Evolutionary conservation across 2,888 invertebrate genomes (phyloP).

Genomic region (Rotaria sp.): DNA sequence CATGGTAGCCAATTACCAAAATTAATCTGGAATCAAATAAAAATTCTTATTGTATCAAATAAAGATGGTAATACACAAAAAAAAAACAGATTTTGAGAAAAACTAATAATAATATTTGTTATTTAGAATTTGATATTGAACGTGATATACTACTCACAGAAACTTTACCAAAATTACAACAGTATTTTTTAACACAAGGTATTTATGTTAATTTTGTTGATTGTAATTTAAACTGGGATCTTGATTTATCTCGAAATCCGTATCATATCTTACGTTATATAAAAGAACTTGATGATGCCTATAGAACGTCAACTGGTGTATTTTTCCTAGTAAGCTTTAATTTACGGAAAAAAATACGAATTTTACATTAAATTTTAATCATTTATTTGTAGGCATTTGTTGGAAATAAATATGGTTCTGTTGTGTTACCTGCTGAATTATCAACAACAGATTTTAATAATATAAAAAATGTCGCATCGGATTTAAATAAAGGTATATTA

Average conservation of each 20-base stretch:
- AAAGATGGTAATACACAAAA: not conserved
- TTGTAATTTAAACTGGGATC: slow-evolving; percentile 39
- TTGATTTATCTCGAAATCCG: slow-evolving; percentile 40
- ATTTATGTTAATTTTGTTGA: slow-evolving; percentile 41
- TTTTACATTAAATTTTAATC: not conserved
- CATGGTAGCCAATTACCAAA: not conserved
- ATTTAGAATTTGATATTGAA: slow-evolving; percentile 41
- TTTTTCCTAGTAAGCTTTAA: slow-evolving; percentile 38
- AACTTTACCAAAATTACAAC: slow-evolving; percentile 40
- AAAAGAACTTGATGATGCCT: slow-evolving; percentile 40
- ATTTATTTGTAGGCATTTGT: slow-evolving; percentile 27
- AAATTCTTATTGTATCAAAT: not conserved
- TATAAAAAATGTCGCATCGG: slow-evolving; percentile 33
- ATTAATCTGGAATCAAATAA: not conserved
- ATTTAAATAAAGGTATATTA: slow-evolving; percentile 30
- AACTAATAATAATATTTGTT: too few species aligned
- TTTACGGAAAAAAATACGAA: not conserved
- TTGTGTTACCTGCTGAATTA: slow-evolving; percentile 40
- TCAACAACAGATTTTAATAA: slow-evolving; percentile 39
- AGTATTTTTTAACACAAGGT: slow-evolving; percentile 41
- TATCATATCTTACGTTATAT: slow-evolving; percentile 35
- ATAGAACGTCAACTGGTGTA: slow-evolving; percentile 39
- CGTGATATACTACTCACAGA: slow-evolving; percentile 35
- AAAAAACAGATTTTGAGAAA: too few species aligned
- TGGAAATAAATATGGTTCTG: slow-evolving; percentile 42